A percentile compares a stretch with the other conserved stretches of the same genome.
Conservation (phyloP, 2,888 invertebrate species). For the Hyposoter didymator region DNA sequence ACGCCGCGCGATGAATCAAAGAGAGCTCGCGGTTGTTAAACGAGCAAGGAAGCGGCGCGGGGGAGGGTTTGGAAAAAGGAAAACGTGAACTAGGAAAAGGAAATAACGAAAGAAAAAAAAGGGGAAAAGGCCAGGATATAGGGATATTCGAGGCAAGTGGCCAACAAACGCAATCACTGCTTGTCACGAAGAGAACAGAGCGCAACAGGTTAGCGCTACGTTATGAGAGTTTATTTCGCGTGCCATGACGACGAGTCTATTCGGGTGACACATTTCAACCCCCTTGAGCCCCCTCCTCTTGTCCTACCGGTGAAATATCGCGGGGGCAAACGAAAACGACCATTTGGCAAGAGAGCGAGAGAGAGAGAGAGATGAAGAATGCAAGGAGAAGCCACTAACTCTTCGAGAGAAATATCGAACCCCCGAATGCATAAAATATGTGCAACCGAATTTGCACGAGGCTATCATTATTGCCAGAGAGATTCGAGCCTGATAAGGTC, state of each 20-base stretch:
- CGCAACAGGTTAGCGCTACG: constrained; percentile 83
- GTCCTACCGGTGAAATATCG: constrained; percentile 51
- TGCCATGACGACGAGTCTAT: constrained; percentile 73
- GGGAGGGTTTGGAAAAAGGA: constrained; percentile 70
- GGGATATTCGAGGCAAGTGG: constrained; percentile 72
- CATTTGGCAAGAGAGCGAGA: constrained; percentile 68
- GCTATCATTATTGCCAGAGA: constrained; percentile 36
- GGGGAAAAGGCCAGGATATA: constrained; percentile 45
- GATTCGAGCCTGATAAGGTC: constrained; percentile 17
- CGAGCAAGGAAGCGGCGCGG: neutral
- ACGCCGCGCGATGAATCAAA: constrained; percentile 61
- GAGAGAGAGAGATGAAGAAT: neutral
- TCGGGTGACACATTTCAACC: constrained; percentile 71
- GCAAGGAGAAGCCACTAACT: constrained; percentile 34
- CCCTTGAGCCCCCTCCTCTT: constrained; percentile 33
- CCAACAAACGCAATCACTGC: constrained; percentile 82
- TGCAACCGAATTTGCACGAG: constrained; percentile 37
- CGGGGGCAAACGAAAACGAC: constrained; percentile 56
- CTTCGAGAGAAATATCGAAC: constrained; percentile 62
- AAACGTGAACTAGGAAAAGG: constrained; percentile 43
- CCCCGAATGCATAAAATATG: constrained; percentile 35
- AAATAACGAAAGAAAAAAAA: constrained; percentile 49
- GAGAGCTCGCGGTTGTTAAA: constrained; percentile 43
- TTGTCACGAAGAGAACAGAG: constrained; percentile 82
- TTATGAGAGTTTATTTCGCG: constrained; percentile 82